Base-by-base conservation (phyloP, 2,888 invertebrate genomes). In the Hemithea aestivaria region DNA sequence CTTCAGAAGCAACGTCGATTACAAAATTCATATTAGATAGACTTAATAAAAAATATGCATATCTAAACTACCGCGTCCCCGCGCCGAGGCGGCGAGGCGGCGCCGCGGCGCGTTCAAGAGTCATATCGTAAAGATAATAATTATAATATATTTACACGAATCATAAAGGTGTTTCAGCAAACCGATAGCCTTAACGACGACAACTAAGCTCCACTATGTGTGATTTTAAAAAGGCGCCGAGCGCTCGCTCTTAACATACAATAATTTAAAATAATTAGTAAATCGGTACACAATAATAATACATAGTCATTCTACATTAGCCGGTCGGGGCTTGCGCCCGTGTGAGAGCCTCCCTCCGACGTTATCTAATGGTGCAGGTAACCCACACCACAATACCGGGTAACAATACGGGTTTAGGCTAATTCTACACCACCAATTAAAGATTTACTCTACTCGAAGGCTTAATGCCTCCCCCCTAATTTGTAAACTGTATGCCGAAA, bases 1-100 rank as follows among this genome's bases (percentile, higher is more conserved):
- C 78, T 84, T 84, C 74, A 82, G 84, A 85, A 85, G 85, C 85
- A 78, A 87, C 82, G 84, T 82, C 76, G 79, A 82, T 83, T 85
- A 84, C 82, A 85, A 85, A 84, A 85, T 84, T 80, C 78, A 84
- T 82, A 82, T 77, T 73, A 81, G 79, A 82, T 80, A 76, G 83
- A 82, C 82, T 84, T 85, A 84, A 84, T 83, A 84, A 84, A 82
- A 66, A 84, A 85, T 85, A 85, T 82, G 84, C 82, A 68, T 83
- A 80, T 82, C 83, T 84, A 85, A 77, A 79, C 76, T 83, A 80
- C 75, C 63, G 63, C 75, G 73, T 67, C 70, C 66, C 68, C 71
- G 29, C 21, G 29, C 54, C 46, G 35, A 51, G 20, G 25, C 11
- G 37, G 45, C 12, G 31, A 24, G 27, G 27, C 12, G 38, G 26